These are phyloP conservation scores for Drosophila azteca DNA, from an alignment of 1,140 invertebrate species.

Conservation along the genomic window DNA sequence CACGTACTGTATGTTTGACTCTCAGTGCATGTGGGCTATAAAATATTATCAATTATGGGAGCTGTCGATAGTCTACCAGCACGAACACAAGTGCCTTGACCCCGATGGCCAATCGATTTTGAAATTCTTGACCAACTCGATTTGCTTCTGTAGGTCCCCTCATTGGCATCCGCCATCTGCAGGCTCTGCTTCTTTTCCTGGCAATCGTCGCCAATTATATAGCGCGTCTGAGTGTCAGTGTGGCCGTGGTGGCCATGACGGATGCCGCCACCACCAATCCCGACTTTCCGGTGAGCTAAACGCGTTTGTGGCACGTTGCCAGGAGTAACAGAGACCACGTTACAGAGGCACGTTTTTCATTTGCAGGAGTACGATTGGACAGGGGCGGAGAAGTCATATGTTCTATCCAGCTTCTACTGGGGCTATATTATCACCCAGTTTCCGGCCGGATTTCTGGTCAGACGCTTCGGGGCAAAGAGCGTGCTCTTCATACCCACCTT, in stretches of 20 bases:
- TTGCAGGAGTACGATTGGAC: constrained; percentile 84
- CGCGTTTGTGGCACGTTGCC: not conserved
- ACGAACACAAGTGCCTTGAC: no score
- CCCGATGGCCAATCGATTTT: not conserved
- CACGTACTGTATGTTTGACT: no score
- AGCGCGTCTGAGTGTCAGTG: constrained; percentile 87
- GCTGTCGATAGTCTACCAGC: no score
- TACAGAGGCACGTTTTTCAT: not conserved
- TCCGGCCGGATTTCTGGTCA: constrained; percentile 88
- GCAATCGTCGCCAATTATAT: constrained; percentile 86
- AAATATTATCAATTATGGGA: not conserved
- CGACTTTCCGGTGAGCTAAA: constrained; percentile 54
- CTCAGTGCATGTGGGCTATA: not conserved
- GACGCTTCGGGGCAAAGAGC: constrained; percentile 87
- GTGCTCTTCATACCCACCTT: constrained; percentile 86
- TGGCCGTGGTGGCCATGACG: constrained; percentile 90
- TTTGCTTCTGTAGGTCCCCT: constrained; percentile 36
- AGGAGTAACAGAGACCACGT: no score
- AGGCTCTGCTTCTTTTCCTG: constrained; percentile 87
- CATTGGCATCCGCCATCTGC: constrained; percentile 87
- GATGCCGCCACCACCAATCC: constrained; percentile 76
- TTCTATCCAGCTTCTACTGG: constrained; percentile 88
- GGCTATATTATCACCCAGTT: constrained; percentile 86
- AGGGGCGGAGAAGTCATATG: constrained; percentile 83
- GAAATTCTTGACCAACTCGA: not conserved